Base-by-base conservation (phyloP, 2,113 vertebrate species). In the Oryzias javanicus region DNA sequence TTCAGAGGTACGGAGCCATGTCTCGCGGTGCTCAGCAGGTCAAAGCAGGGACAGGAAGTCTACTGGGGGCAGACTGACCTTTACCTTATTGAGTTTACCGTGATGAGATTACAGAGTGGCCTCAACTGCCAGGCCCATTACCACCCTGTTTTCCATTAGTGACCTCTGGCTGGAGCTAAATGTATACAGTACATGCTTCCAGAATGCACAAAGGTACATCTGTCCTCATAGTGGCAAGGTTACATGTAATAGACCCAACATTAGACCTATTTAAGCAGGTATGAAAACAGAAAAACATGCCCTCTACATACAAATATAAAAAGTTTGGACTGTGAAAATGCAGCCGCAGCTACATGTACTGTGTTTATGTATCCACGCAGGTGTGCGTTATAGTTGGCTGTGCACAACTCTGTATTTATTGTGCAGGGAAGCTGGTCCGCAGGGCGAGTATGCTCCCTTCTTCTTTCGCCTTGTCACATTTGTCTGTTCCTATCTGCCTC, bases 401-500 rank as follows among this genome's bases (percentile, higher is more conserved):
- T 53, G 60, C 78, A 78, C 55, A 70, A 79, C 76, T 78, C 67
- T 59, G 72, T 77, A 74, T 73, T 81, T 86, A 72, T 67, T 83
- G 73, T 82, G 67, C 59, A 81, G 72, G 70, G 10, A 69, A 74
- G 80, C 40, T 27, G 67, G 72, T 64, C 78, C 55, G 52, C 58
- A 16, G 82, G 78, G 76, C 42, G 64, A 86, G 73, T 74, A 75
- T 67, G 67, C 78, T 81, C 71, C 53, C 77, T 82, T 64, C 67
- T 78, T 85, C 85, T 89, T 82, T 85, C 78, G 86, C 85, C 88
- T 90, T 88, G 88, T 90, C 86, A 78, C 84, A 50, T 90, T 85
- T 89, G 88, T 90, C 88, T 86, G 85, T 88, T 89, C 76, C 82
- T 85, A 89, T 91, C 82, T 89, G 73, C 78, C 84, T 90, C 87